A percentile compares a stretch with the other conserved stretches of the same genome.
phyloP scores from a whole-genome alignment of 1,140 invertebrate genomes.

The Macrocentrus cingulum region DNA sequence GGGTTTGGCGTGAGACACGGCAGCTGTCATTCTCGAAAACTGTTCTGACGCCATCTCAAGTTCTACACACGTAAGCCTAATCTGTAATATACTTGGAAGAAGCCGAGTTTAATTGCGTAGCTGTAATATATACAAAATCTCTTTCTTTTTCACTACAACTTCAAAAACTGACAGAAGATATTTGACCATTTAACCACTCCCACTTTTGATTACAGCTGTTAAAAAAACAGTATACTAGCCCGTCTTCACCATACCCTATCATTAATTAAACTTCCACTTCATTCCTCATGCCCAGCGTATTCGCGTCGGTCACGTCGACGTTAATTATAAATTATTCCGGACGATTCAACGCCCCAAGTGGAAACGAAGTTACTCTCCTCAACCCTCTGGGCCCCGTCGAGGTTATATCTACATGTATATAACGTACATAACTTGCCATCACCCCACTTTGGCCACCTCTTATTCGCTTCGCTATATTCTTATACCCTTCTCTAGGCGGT shows the following conservation, averaged over 20 bases:
- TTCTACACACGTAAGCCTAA: too few species aligned
- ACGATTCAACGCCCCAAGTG: conserved; percentile 14
- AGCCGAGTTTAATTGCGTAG: too few species aligned
- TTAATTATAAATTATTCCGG: conserved; percentile 20
- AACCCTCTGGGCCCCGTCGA: neutral
- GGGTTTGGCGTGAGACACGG: conserved; percentile 24
- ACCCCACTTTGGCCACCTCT: too few species aligned
- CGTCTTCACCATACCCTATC: neutral
- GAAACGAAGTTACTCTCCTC: conserved; percentile 5
- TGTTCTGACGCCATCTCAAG: conserved; percentile 1
- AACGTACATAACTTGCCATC: neutral
- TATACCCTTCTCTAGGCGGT: neutral
- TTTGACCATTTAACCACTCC: neutral
- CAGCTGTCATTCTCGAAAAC: conserved; percentile 24
- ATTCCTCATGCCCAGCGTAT: neutral
- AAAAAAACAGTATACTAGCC: neutral
- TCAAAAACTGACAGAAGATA: neutral
- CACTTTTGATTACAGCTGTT: neutral
- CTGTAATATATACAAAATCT: too few species aligned
- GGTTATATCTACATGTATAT: neutral
- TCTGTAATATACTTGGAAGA: too few species aligned
- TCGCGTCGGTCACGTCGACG: conserved; percentile 23
- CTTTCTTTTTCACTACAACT: too few species aligned
- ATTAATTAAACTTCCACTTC: conserved; percentile 7
- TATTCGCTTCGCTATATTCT: neutral